Evolutionary conservation across 2,113 vertebrate genomes (phyloP), one percentile per base, ranked within the genome.

Genomic region (Ctenomys sociabilis): DNA sequence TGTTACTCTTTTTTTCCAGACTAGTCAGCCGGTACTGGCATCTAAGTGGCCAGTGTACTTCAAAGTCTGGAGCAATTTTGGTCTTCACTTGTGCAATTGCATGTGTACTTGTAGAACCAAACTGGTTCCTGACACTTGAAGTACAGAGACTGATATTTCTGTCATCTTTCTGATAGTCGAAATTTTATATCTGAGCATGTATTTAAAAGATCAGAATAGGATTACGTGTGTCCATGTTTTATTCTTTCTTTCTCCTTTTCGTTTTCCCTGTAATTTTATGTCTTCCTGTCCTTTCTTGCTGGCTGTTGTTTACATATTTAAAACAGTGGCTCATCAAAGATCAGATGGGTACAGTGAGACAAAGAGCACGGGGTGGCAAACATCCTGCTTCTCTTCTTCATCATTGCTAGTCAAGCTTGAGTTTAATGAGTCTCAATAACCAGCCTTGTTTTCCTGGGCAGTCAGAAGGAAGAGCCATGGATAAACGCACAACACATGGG

Each of bases 361-460:
- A 40, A 1, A 43, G 68, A 72, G 66, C 32, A 80, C 21, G 52
- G 7, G 7, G 32, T 91, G 45, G 22, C 52, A 85, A 95, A 88
- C 72, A 85, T 86, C 83, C 37, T 85, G 57, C 24, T 78, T 92
- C 81, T 66, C 77, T 75, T 91, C 24, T 85, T 94, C 54, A 35
- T 90, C n/a, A 37, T 66, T 17, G 3, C 72, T 4, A 0, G 37
- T 93, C 80, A 93, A 84, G 93, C 52, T 91, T 43, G 80, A 85
- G 49, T 78, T 94, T 80, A 73, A 66, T 80, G 89, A 88, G 24
- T 83, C 91, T 93, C 73, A 83, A 12, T 64, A 6, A 91, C 40
- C 45, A 28, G 52, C 57, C 93, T 94, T 90, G 19, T 84, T 94
- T 90, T 43, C 30, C 43, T 35, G n/a, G 13, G 11, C 37, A 85